Evolutionary conservation across 2,113 vertebrate genomes (phyloP), one percentile per base, ranked within the genome.

Genomic region (Daboia siamensis): DNA sequence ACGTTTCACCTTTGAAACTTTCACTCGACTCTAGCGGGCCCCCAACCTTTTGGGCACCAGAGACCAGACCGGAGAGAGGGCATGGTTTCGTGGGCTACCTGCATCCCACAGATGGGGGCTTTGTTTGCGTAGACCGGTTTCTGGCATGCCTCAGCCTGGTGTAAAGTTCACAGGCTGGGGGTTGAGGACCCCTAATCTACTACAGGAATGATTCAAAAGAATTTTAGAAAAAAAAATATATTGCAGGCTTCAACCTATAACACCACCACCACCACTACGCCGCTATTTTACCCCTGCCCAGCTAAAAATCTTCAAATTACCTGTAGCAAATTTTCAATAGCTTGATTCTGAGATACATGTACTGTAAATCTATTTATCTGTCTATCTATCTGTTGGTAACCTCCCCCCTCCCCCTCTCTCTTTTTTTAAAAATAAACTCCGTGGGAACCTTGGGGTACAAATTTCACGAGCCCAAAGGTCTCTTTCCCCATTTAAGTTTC

Each of bases 391-490:
- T 21, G 33, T 80, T 39, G 5, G 5, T 39, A 0, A 0, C 20
- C 6, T 21, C 6, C 54, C 1, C 13, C 3, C 54, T 54, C 54
- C 10, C 56, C 8, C 57, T 10, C 23, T 64, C 26, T 12, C 3
- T 59, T 8, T 8, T 20, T 20, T 11, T 55, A 21, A 12, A n/a
- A 26, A 24, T 92, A 89, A 95, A 93, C 86, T 85, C 59, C 56
- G 55, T 21, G 91, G 26, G 48, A 10, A n/a, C n/a, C 86, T 21
- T 24, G 8, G 17, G 48, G 23, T n/a, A 69, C 0, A 39, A 57
- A 26, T 91, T 92, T 90, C 20, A 48, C 39, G 87, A 84, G 56
- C 91, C 54, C 10, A 93, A 95, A 95, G 54, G 46, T 89, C 17
- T 5, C n/a, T 39, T 91, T 9, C 85, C 91, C 74, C 56, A 92